phyloP scores from a whole-genome alignment of 2,797 vertebrate species.

The Chaetophractus vellerosus region DNA sequence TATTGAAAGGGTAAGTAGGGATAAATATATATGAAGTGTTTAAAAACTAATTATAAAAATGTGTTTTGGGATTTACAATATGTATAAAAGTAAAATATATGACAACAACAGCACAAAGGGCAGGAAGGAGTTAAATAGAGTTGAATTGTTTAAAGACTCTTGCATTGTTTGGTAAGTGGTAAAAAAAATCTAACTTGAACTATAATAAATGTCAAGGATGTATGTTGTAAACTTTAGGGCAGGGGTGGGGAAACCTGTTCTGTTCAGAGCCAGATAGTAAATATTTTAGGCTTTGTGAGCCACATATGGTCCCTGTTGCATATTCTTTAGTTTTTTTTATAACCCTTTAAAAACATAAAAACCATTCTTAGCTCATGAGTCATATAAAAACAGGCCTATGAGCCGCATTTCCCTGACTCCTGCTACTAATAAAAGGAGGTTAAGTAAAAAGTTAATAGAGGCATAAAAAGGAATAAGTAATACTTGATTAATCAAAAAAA shows the following conservation, averaged over 20 bases:
- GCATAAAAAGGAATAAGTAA: slow-evolving; percentile 30
- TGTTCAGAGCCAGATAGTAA: not conserved
- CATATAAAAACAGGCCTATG: not conserved
- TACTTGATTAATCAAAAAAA: not conserved
- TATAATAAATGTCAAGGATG: not conserved
- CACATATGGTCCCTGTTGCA: not conserved
- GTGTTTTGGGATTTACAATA: slow-evolving; percentile 25
- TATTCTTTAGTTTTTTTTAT: not conserved
- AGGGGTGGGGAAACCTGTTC: not conserved
- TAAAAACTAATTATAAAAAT: slow-evolving; percentile 9
- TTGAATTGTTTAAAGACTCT: not conserved
- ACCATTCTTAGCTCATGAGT: slow-evolving; percentile 19
- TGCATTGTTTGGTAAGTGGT: not conserved
- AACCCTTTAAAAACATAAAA: slow-evolving; percentile 34
- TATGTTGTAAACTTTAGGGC: not conserved
- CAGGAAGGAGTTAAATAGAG: not conserved
- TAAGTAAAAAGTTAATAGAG: slow-evolving; percentile 14
- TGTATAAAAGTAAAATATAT: not conserved
- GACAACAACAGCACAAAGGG: not conserved
- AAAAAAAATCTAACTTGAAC: not conserved
- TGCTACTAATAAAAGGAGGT: slow-evolving; percentile 6
- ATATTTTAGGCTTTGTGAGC: not conserved
- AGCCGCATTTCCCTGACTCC: not conserved
- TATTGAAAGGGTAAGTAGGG: not conserved
- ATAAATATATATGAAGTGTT: not conserved